Evolutionary conservation across 1,140 invertebrate species (phyloP), one percentile per base, ranked within the genome.

Genomic region (Zaprionus davidi): DNA sequence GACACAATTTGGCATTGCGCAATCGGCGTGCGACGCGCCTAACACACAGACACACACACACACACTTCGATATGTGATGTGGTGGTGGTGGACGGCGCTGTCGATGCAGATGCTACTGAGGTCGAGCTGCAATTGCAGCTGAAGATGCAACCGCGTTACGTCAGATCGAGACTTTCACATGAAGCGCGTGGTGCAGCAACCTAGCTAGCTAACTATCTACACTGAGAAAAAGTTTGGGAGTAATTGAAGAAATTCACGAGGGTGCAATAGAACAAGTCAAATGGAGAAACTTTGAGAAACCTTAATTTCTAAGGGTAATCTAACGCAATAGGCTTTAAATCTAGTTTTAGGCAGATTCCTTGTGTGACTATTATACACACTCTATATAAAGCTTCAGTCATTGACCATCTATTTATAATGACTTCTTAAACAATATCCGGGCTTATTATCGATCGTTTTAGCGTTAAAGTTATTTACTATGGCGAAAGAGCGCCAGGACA

Each of bases 111-210:
- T 13, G 26, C 51, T 24, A 31, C 62, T 22, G 5, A 20, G 55
- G 24, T 36, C 68, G 44, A 58, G 64, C 26, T 51, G 55, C 28
- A 46, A 34, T 34, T 51, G 49, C 28, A 55, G 76, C 53, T 60
- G 80, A 72, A 84, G 84, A 88, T 88, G 85, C 85, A 76, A 74
- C 81, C 68, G 63, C 53, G 58, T 88, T 88, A 88, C 84, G 76
- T 88, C 85, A 88, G 71, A 13, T 56, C 56, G 38, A 38, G 62
- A 72, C 75, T 77, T 77, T 77, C 75, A 73, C 69, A 71, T n/a
- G 58, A 36, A 41, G 34, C 57, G 58, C 55, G 46, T 56, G 49
- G 49, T 49, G 20, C 9, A 28, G 41, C 26, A 3, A 34, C 9
- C 31, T 34, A 46, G 9, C 24, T 31, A 11, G 22, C 63, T 22